Percentiles rank a stretch among this genome's conserved stretches.
Conservation (phyloP, 2,888 invertebrate genomes). For the Epirrhoe tristata region DNA sequence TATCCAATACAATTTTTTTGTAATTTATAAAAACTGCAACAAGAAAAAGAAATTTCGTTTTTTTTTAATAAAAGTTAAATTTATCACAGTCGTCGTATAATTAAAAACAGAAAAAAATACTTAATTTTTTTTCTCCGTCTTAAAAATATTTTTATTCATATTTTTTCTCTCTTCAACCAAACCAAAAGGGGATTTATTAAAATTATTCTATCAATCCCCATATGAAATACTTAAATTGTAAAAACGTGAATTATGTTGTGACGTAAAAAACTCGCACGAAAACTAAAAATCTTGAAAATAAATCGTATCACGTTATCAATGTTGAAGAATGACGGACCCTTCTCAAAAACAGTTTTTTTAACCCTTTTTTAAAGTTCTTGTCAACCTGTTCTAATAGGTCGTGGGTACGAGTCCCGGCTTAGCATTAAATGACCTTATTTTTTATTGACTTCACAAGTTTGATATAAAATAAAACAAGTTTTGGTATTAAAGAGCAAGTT, state of each 20-base stretch:
- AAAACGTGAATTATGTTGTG: neutral
- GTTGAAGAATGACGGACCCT: slow-evolving; percentile 12
- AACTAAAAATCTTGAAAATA: neutral
- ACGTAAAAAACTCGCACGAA: neutral
- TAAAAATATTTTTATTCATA: no score
- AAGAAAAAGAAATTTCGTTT: no score
- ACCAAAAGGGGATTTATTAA: no score
- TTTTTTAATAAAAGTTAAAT: no score
- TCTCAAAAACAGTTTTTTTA: slow-evolving; percentile 19
- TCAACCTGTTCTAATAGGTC: slow-evolving; percentile 33
- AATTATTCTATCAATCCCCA: no score
- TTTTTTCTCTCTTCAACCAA: no score
- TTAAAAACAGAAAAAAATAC: no score
- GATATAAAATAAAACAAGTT: slow-evolving; percentile 9
- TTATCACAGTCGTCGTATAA: no score
- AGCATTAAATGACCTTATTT: slow-evolving; percentile 21
- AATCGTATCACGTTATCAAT: slow-evolving; percentile 25
- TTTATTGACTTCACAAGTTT: slow-evolving; percentile 10
- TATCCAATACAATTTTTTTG: no score
- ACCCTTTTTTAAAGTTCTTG: slow-evolving; percentile 12
- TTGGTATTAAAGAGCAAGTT: neutral
- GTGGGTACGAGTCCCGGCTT: slow-evolving; percentile 25
- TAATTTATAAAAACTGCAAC: no score
- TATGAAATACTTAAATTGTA: neutral
- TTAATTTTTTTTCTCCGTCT: no score